Evolutionary conservation across 2,113 vertebrate species (phyloP).

Genomic region (Xiphias gladius): DNA sequence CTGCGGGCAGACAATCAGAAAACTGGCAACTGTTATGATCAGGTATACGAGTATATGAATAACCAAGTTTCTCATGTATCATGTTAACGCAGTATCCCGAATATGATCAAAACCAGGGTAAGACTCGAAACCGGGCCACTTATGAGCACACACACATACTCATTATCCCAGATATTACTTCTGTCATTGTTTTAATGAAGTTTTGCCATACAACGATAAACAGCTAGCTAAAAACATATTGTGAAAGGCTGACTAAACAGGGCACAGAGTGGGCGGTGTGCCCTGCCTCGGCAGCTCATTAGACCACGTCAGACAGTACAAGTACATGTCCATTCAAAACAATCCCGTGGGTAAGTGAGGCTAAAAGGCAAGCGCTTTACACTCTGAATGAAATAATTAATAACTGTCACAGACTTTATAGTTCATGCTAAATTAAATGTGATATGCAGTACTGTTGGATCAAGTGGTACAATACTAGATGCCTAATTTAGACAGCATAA

Average conservation of each 20-base stretch:
- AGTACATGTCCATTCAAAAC: slow-evolving; percentile 41
- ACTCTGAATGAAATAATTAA: slow-evolving; percentile 54
- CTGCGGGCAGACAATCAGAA: neutral
- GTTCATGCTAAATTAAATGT: slow-evolving; percentile 57
- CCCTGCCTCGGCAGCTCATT: slow-evolving; percentile 51
- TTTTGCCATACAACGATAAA: neutral
- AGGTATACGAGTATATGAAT: neutral
- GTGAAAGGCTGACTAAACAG: slow-evolving; percentile 10
- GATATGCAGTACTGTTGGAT: slow-evolving; percentile 13
- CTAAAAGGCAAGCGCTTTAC: slow-evolving; percentile 34
- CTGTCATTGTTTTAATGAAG: neutral
- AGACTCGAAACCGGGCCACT: too few species aligned
- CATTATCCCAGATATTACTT: neutral
- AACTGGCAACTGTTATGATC: neutral
- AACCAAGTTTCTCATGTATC: neutral
- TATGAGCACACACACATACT: neutral
- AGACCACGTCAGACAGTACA: slow-evolving; percentile 28
- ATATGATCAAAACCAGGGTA: neutral
- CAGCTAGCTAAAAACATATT: slow-evolving; percentile 1
- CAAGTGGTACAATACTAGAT: neutral
- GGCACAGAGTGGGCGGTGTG: slow-evolving; percentile 31
- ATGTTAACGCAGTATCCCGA: neutral
- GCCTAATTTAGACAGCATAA: neutral
- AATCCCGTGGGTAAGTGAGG: slow-evolving; percentile 42
- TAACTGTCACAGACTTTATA: slow-evolving; percentile 58